These are phyloP conservation scores for Ancistrus triradiatus DNA, from an alignment of 2,113 vertebrate species.

Conservation along the genomic window DNA sequence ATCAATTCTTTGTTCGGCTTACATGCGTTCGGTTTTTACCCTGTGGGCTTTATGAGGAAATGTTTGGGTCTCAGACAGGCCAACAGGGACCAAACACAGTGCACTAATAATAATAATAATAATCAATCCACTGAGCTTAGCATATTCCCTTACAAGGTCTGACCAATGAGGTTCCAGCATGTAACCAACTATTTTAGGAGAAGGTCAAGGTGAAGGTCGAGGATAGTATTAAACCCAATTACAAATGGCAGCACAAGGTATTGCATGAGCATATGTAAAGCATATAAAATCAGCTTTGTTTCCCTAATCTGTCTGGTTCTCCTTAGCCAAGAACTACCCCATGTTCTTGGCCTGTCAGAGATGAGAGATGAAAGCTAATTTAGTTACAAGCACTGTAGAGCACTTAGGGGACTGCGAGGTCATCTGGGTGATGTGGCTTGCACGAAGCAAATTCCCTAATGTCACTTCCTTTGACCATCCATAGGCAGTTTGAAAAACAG, in stretches of 20 bases:
- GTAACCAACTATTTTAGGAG: too few relatives aligned
- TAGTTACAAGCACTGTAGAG: background rate
- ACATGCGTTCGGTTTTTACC: conserved; percentile 33
- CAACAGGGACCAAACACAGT: too few relatives aligned
- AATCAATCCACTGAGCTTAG: too few relatives aligned
- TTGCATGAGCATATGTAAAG: too few relatives aligned
- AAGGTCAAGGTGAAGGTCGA: too few relatives aligned
- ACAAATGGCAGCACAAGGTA: too few relatives aligned
- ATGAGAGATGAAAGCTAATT: conserved; percentile 13
- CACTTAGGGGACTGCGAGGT: background rate
- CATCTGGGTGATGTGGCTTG: background rate
- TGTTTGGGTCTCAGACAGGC: too few relatives aligned
- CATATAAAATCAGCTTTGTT: background rate
- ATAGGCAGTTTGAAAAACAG: too few relatives aligned
- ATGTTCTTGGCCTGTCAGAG: conserved; percentile 14
- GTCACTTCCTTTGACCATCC: background rate
- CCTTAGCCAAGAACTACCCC: background rate
- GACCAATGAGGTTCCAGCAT: too few relatives aligned
- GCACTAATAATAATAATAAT: too few relatives aligned
- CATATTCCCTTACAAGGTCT: too few relatives aligned
- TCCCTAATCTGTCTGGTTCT: background rate
- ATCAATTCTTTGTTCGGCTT: conserved; percentile 56
- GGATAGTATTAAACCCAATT: too few relatives aligned
- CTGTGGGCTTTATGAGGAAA: conserved; percentile 6
- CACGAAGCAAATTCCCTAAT: background rate